phyloP scores from a whole-genome alignment of 2,113 vertebrate genomes.

The Forbesichthys agassizii region DNA sequence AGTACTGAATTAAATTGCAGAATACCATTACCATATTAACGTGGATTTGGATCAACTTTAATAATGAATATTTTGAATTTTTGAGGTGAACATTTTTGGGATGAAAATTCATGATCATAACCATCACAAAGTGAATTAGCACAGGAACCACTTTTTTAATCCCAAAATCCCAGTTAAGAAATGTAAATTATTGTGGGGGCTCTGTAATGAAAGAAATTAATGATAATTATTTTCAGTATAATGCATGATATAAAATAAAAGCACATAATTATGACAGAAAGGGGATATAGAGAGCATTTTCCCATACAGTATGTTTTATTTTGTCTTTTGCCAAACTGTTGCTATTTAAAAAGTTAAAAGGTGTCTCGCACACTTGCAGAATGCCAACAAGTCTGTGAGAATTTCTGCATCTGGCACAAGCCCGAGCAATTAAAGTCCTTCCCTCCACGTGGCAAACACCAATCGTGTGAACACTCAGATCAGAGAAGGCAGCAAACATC shows the following conservation, averaged over 20 bases:
- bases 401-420: constrained; percentile 22
- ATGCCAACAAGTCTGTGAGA: constrained; percentile 22
- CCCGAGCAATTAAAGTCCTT: constrained; percentile 35
- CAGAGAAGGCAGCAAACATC: constrained; percentile 38
- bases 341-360: constrained; percentile 43
- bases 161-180: constrained; percentile 33
- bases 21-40: too few relatives aligned
- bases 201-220: constrained; percentile 24
- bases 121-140: constrained; percentile 49
- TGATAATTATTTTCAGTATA: constrained; percentile 11
- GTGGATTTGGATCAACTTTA: constrained; percentile 16
- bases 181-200: constrained; percentile 40
- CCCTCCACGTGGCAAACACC: constrained; percentile 12
- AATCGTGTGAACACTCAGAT: constrained; percentile 10
- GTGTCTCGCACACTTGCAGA: constrained; percentile 14
- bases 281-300: too few relatives aligned
- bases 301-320: too few relatives aligned
- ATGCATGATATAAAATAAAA: too few relatives aligned
- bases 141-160: constrained; percentile 36
- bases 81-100: background rate
- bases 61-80: too few relatives aligned
- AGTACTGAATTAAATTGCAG: too few relatives aligned
- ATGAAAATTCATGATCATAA: constrained; percentile 3
- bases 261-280: too few relatives aligned
- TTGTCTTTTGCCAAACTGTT: background rate